Evolutionary conservation across 2,797 vertebrate species (phyloP), one percentile per base, ranked within the genome.

Genomic region (Sebastes trivittatus): DNA sequence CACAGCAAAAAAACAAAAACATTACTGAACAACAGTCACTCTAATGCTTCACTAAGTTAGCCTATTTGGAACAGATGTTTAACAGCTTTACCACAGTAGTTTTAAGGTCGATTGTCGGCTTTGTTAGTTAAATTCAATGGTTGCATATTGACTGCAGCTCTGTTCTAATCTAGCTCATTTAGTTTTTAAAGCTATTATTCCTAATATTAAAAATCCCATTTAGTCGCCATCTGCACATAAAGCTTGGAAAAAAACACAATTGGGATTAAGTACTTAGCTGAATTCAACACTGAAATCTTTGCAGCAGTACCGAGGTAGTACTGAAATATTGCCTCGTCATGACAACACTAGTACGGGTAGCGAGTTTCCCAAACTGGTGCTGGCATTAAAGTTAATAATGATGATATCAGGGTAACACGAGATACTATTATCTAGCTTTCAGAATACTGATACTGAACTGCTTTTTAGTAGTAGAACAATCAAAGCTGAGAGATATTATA

Each of bases 181-280:
- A 2, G n/a, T 29, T 69, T 64, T 61, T 32, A 65, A 69, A 68
- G 14, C 56, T 10, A 76, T 68, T 77, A 64, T 61, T 74, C 54
- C 6, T 59, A 22, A 38, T 55, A 55, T 77, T 75, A 73, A 46
- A 79, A 75, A 80, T 32, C 34, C 59, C n/a, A 68, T 82, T 77
- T 49, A 68, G 18, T 70, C 11, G 0, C 61, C 34, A 81, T 80
- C 30, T 82, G 68, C 72, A 75, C 16, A 71, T 30, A 27, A 63
- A 80, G 73, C 54, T 75, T 59, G n/a, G 14, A 68, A 56, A 79
- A 68, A 56, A 75, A 65, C 52, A 76, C 71, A 71, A 74, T 30
- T 74, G 30, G 76, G 60, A 81, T 73, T 55, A 76, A 68, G 23
- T 73, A 69, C 36, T 65, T 59, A 38, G 14, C 42, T 71, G 36